Conservation (phyloP, 1,140 invertebrate genomes). For the Zaprionus lachaisei region DNA sequence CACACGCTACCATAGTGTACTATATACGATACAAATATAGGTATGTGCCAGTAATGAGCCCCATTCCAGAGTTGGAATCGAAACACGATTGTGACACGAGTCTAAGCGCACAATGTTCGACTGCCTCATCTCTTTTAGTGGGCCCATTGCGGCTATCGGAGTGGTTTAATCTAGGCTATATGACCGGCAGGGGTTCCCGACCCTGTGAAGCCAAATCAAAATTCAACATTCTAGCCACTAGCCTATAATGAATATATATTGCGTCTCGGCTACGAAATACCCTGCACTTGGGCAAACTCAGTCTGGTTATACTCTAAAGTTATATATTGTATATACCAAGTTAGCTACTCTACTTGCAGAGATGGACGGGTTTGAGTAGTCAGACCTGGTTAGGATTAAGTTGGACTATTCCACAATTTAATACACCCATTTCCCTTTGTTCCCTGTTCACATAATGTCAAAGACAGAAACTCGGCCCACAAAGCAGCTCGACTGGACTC, state of each 20-base stretch:
- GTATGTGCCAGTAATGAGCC: conserved; percentile 59
- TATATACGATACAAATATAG: background rate
- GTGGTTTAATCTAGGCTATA: conserved; percentile 39
- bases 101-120: conserved; percentile 18
- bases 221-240: conserved; percentile 50
- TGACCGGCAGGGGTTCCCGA: background rate
- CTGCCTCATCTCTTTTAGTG: background rate
- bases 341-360: background rate
- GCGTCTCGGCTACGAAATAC: background rate
- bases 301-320: background rate
- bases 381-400: background rate
- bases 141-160: conserved; percentile 18
- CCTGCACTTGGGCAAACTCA: background rate
- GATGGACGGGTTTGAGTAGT: background rate
- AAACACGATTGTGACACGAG: conserved; percentile 7
- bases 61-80: conserved; percentile 18
- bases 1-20: background rate
- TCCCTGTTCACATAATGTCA: background rate
- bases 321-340: background rate
- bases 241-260: background rate
- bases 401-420: background rate
- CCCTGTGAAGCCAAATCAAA: conserved; percentile 51
- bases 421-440: background rate
- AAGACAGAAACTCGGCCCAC: background rate
- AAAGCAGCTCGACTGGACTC: conserved; percentile 22